Evolutionary conservation across 1,140 invertebrate genomes (phyloP).

Genomic region (Musca vetustissima): DNA sequence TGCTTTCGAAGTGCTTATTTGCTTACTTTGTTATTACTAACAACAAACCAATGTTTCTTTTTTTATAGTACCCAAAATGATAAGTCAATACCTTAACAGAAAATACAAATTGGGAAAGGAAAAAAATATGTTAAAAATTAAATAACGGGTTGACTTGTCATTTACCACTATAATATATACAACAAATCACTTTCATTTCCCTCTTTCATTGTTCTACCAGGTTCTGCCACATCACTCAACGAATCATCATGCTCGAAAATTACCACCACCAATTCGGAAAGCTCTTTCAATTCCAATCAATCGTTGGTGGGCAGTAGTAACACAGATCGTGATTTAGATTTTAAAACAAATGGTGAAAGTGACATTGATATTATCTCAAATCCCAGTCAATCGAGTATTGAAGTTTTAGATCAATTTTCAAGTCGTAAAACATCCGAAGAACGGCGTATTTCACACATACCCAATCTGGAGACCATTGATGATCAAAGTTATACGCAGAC

Average conservation of each 20-base stretch:
- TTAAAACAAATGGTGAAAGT: slow-evolving; percentile 58
- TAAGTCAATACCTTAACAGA: too few species aligned
- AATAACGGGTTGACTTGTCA: background rate
- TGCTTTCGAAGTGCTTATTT: background rate
- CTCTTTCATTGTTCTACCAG: slow-evolving; percentile 25
- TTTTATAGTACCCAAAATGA: too few species aligned
- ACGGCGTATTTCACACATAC: slow-evolving; percentile 38
- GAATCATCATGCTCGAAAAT: slow-evolving; percentile 54
- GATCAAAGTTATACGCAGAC: slow-evolving; percentile 36
- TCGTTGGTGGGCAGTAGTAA: slow-evolving; percentile 54
- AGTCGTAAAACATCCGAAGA: slow-evolving; percentile 51
- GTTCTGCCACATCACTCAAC: slow-evolving; percentile 55
- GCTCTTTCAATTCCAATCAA: slow-evolving; percentile 53
- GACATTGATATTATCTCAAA: slow-evolving; percentile 68
- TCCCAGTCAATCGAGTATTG: slow-evolving; percentile 67
- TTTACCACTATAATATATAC: background rate
- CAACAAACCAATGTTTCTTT: slow-evolving; percentile 20
- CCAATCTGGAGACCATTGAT: slow-evolving; percentile 35
- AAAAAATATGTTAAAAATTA: too few species aligned
- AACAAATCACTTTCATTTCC: background rate
- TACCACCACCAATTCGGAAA: slow-evolving; percentile 38
- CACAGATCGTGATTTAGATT: slow-evolving; percentile 47
- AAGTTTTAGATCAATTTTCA: slow-evolving; percentile 61
- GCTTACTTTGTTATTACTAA: slow-evolving; percentile 14
- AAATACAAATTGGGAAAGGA: too few species aligned